Evolutionary conservation across 2,113 vertebrate species (phyloP), one percentile per base, ranked within the genome.

Genomic region (Anolis carolinensis): DNA sequence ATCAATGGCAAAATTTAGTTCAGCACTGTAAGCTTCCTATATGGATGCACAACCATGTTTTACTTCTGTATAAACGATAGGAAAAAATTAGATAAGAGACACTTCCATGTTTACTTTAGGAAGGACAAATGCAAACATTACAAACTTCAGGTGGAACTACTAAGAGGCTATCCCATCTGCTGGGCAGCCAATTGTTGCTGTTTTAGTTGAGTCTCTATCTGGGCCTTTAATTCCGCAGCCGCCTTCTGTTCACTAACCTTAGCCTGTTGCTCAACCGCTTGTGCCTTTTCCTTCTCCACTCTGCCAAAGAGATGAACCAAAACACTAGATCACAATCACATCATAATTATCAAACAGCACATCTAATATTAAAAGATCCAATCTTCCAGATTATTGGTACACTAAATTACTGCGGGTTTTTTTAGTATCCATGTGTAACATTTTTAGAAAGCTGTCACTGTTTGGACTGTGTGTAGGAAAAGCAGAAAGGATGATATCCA

Each of bases 201-300:
- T 95, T 97, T 98, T 91, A 98, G 96, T 94, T 97, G 97, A 95
- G 96, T 96, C 96, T 98, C 97, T 93, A 97, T 92, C 86, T 97
- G 97, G 89, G 97, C 97, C 94, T 97, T 97, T 90, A 97, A 95
- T 36, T 97, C 97, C 95, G 97, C 97, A 48, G 95, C 93, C 21
- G 96, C 97, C 97, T 97, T 98, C 95, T 96, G 96, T 93, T 94
- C 96, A 95, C 96, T 97, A 95, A 97, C 97, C 96, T 99, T 99
- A 84, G 97, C 96, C 87, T 98, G 96, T 86, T 97, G 97, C 89
- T 99, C 98, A 63, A 96, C 92, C 80, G 98, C 98, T 92, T 98
- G 98, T 8, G 97, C 96, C 96, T 99, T 99, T 95, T 99, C 99
- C 91, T 98, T 98, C 95, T 99, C 99, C 94, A 99, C 92, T 95